Conservation (phyloP, 2,113 vertebrate genomes). For the Scomber colias region DNA sequence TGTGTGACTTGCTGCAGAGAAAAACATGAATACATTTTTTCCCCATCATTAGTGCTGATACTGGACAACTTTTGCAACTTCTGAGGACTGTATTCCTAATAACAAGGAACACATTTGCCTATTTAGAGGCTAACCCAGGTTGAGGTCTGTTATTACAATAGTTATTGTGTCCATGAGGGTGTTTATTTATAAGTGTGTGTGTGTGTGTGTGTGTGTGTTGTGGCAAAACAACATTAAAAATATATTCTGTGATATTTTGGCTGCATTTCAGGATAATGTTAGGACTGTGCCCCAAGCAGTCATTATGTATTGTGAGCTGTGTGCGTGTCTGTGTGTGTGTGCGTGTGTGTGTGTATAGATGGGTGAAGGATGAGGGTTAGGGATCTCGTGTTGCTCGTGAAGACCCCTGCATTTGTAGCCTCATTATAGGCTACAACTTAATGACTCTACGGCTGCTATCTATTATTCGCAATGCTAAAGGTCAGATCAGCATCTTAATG, state of each 20-base stretch:
- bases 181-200: not conserved
- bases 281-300: not conserved
- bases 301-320: slow-evolving; percentile 6
- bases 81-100: not conserved
- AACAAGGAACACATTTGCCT: not conserved
- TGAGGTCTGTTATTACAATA: not conserved
- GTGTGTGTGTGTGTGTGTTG: not conserved
- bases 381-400: slow-evolving; percentile 21
- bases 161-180: not conserved
- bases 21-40: too few relatives aligned
- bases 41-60: too few relatives aligned
- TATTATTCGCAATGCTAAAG: slow-evolving; percentile 51
- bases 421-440: slow-evolving; percentile 57
- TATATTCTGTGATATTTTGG: not conserved
- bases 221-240: not conserved
- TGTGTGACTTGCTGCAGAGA: too few relatives aligned
- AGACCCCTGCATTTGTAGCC: slow-evolving; percentile 8
- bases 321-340: not conserved
- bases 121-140: too few relatives aligned
- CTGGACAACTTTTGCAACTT: not conserved
- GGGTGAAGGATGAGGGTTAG: slow-evolving; percentile 33
- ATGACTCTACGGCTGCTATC: slow-evolving; percentile 39
- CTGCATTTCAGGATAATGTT: slow-evolving; percentile 17
- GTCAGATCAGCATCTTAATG: slow-evolving; percentile 63
- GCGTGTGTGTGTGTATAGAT: not conserved